phyloP scores from a whole-genome alignment of 1,140 invertebrate genomes.

The Drosophila funebris region DNA sequence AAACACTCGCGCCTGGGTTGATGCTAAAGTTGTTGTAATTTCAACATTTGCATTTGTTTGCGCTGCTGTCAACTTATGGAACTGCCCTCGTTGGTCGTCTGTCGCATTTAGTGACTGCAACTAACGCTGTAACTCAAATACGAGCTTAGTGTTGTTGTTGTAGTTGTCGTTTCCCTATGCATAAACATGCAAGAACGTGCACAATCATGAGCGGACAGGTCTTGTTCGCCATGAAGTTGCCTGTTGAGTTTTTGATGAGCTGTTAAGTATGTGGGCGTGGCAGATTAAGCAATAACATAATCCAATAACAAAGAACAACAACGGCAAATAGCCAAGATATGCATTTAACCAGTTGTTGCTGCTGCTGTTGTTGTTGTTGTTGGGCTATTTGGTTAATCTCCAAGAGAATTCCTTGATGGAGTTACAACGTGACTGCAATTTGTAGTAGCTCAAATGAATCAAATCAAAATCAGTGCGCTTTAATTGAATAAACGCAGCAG shows the following conservation, averaged over 20 bases:
- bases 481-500: constrained; percentile 77
- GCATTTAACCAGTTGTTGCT: too few species aligned
- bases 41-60: too few species aligned
- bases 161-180: neutral
- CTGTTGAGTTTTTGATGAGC: constrained; percentile 1
- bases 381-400: constrained; percentile 38
- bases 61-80: neutral
- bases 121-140: constrained; percentile 3
- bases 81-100: too few species aligned
- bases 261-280: neutral
- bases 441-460: constrained; percentile 20
- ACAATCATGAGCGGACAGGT: neutral
- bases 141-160: neutral
- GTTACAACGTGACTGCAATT: constrained; percentile 53
- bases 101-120: neutral
- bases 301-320: constrained; percentile 11
- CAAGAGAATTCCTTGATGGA: constrained; percentile 52
- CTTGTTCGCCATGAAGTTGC: neutral
- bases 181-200: neutral
- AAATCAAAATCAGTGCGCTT: constrained; percentile 53
- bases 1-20: neutral
- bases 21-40: neutral
- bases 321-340: neutral
- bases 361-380: neutral
- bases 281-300: constrained; percentile 3